Conservation (phyloP, 2,113 vertebrate species). For the Paedocypris sp. region DNA sequence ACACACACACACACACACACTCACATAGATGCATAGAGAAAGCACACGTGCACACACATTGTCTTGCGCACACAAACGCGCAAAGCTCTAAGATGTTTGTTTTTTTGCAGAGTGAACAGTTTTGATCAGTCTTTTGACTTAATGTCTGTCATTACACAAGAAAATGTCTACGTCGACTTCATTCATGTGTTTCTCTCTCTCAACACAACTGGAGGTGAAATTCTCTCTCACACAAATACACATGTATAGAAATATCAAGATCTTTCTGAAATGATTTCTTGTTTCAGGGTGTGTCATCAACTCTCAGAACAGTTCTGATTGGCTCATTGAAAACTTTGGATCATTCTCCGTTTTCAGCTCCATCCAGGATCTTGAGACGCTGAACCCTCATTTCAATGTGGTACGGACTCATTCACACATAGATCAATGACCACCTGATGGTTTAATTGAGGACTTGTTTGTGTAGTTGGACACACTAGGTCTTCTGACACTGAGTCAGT, state of each 20-base stretch:
- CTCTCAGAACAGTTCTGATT: conserved; percentile 39
- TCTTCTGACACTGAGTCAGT: conserved; percentile 42
- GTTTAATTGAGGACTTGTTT: no score
- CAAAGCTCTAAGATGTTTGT: not conserved
- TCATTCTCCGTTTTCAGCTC: conserved; percentile 39
- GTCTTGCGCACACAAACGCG: no score
- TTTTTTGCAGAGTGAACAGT: conserved; percentile 13
- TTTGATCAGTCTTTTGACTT: conserved; percentile 31
- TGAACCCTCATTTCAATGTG: conserved; percentile 39
- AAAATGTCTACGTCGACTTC: conserved; percentile 43
- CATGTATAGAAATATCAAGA: not conserved
- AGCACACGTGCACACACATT: not conserved
- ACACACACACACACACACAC: conserved; percentile 8
- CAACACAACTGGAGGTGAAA: conserved; percentile 44
- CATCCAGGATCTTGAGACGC: conserved; percentile 32
- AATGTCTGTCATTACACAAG: conserved; percentile 23
- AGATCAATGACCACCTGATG: conserved; percentile 1
- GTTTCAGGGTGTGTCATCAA: conserved; percentile 33
- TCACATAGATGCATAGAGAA: not conserved
- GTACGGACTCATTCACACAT: conserved; percentile 33
- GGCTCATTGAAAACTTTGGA: conserved; percentile 54
- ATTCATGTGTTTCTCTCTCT: conserved; percentile 45
- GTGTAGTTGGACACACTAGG: conserved; percentile 47
- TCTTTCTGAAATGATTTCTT: not conserved
- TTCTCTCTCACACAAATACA: not conserved